A percentile compares a stretch with the other conserved stretches of the same genome.
Evolutionary conservation across 2,113 vertebrate genomes (phyloP).

Genomic region (Pygoscelis adeliae): DNA sequence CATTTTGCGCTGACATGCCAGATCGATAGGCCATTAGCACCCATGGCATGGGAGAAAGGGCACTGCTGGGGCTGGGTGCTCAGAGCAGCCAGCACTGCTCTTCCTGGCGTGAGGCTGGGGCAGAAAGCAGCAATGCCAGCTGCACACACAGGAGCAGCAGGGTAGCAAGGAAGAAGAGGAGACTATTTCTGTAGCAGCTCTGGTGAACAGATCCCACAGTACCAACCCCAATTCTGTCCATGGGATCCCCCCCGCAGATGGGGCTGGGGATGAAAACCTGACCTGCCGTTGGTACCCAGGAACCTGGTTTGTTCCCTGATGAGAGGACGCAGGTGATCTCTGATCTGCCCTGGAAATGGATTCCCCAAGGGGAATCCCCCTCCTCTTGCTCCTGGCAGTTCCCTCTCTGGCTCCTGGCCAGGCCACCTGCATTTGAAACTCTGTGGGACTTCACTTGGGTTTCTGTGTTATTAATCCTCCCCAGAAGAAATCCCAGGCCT

Average conservation of each 20-base stretch:
- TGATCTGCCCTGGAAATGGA: background rate
- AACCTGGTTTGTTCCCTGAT: background rate
- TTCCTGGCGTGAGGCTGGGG: background rate
- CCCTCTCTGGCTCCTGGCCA: constrained; percentile 18
- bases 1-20: background rate
- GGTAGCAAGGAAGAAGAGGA: background rate
- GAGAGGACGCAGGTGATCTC: background rate
- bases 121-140: background rate
- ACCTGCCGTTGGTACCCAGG: background rate
- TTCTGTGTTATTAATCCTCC: constrained; percentile 55
- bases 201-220: background rate
- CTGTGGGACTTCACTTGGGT: background rate
- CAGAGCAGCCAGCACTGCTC: background rate
- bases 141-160: background rate
- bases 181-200: background rate
- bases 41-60: background rate
- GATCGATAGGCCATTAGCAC: background rate
- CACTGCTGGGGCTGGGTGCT: background rate
- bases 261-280: background rate
- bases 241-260: accelerated
- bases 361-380: background rate
- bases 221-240: background rate
- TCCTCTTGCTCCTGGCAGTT: background rate
- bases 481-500: constrained; percentile 48
- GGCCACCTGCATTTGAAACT: constrained; percentile 46